Base-by-base conservation (phyloP, 2,113 vertebrate species). In the Indicator indicator region DNA sequence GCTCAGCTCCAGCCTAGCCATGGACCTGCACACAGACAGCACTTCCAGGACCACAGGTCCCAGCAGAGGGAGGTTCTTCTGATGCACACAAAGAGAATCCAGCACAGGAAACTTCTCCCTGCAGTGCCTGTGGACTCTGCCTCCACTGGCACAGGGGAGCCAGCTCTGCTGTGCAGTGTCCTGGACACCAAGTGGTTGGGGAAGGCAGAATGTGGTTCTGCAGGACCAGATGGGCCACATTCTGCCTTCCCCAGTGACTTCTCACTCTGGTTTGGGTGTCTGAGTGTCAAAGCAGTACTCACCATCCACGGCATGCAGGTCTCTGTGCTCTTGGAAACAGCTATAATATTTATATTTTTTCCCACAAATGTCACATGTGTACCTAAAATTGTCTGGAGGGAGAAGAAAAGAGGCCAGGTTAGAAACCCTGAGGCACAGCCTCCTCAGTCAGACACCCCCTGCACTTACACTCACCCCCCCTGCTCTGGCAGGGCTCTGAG, bases 301-400 rank as follows among this genome's bases (percentile, higher is more conserved):
- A 99, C 99, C 99, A 93, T 99, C 99, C 82, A 99, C 99, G 0
- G 99, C 99, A 13, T 99, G 99, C 32, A 99, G 98, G 95, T 99
- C 99, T 91, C 99, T 97, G 96, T 99, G 99, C 95, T 99, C 99
- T 80, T 99, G 99, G 98, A 99, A 99, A 94, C 99, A 99, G 97
- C 99, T 99, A 97, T 99, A 99, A 96, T 99, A 99, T 97, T 99
- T 99, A 82, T 99, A 99, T 92, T 99, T 99, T 97, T 99, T 99
- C 87, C 99, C 99, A 72, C 99, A 99, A 93, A 99, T 99, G 97
- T 99, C 99, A 97, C 99, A 99, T 0, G 99, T 99, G 97, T 99
- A 99, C 97, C 99, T 99, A 98, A 99, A 99, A 95, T 98, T 99
- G 97, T 98, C 99, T 99, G 97, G 30, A 72, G 96, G 95, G 97